Base-by-base conservation (phyloP, 2,888 invertebrate species). In the Nomada flava region DNA sequence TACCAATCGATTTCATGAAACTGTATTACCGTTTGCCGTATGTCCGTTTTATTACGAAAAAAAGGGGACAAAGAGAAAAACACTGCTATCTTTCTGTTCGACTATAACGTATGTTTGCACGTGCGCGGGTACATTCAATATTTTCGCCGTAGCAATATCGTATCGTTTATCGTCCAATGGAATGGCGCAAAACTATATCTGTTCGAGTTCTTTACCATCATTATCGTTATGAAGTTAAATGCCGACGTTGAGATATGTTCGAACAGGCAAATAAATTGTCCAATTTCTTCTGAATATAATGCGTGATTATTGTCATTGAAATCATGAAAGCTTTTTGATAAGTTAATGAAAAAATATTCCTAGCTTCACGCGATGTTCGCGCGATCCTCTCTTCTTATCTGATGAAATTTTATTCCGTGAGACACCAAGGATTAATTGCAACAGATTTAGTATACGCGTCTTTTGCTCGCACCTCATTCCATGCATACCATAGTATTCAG, bases 1-100 rank as follows among this genome's bases (percentile, higher is more conserved):
- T 70, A 36, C 10, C 70, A 52, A 59, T 70, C 70, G 60, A 60
- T 70, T 70, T 26, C 44, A 44, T 64, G 62, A 63, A 64, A 64
- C 42, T 73, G 53, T 64, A 63, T 72, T 64, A 63, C 15, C 53
- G 50, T 70, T 50, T 60, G 29, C 47, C 50, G 1, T 70, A 50
- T 18, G 36, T 70, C 47, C 60, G 59, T 60, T 60, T 70, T 50
- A 50, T 26, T 36, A 36, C 3, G 57, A 26, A 13, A 29, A n/a
- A 47, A 55, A 13, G 9, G 15, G 50, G 7, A 20, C 52, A 36
- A 53, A 26, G n/a, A 20, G n/a, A 15, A 50, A 10, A 74, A 74
- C 13, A 36, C 23, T 50, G n/a, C 29, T 47, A 53, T 26, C 55
- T 63, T 70, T 67, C 50, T 44, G 20, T 20, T 52, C 9, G 7